Conservation (phyloP, 2,113 vertebrate genomes). For the Prochilodus magdalenae region DNA sequence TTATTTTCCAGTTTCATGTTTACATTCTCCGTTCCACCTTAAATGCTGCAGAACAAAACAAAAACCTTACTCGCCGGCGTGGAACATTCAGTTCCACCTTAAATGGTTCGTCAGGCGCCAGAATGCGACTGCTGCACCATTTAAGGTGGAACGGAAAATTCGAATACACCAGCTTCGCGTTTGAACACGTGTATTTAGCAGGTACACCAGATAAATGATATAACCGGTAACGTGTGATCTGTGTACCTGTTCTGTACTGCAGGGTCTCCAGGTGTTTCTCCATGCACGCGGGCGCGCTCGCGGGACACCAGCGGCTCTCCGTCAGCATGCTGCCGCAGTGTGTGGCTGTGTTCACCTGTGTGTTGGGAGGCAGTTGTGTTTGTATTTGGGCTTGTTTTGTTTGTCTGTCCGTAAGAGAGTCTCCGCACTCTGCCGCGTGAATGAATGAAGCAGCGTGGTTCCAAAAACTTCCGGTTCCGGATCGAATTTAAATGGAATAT, state of each 20-base stretch:
- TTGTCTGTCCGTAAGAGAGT: not conserved
- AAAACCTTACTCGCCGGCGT: too few relatives aligned
- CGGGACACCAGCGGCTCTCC: constrained; percentile 85
- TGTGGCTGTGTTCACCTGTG: too few relatives aligned
- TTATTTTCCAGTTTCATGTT: too few relatives aligned
- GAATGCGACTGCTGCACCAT: too few relatives aligned
- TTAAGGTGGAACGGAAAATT: not conserved
- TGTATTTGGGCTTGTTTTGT: not conserved
- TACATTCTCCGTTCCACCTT: too few relatives aligned
- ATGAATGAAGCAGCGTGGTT: not conserved
- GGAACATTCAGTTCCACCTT: too few relatives aligned
- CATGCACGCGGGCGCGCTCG: constrained; percentile 92
- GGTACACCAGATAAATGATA: constrained; percentile 13
- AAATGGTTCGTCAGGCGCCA: too few relatives aligned
- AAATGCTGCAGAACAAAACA: too few relatives aligned
- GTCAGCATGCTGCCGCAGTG: constrained; percentile 69
- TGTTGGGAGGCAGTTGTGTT: not conserved
- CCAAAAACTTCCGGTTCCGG: not conserved
- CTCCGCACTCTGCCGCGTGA: not conserved
- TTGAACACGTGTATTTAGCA: too few relatives aligned
- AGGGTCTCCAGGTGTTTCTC: constrained; percentile 87
- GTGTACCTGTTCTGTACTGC: constrained; percentile 86
- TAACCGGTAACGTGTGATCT: not conserved
- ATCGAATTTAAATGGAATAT: not conserved
- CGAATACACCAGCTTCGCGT: not conserved